These are phyloP conservation scores for Myripristis murdjan DNA, from an alignment of 2,797 vertebrate species.

Conservation along the genomic window DNA sequence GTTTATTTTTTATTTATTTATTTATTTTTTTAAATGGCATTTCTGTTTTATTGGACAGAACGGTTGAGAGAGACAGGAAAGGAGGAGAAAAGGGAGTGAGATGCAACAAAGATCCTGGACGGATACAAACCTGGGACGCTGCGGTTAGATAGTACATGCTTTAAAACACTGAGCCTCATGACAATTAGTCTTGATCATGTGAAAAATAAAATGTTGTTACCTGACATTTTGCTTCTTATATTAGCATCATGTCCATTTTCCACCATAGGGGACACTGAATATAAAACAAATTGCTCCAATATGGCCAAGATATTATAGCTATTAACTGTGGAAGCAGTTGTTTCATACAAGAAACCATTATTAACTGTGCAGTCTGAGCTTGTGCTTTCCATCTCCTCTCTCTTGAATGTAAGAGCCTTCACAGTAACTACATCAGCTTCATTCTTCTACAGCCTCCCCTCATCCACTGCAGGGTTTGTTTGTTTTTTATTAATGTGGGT, in stretches of 20 bases:
- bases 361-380: neutral
- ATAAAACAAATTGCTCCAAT: neutral
- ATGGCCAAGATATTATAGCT: neutral
- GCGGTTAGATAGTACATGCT: too few species aligned
- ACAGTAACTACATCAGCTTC: neutral
- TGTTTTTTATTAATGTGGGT: constrained; percentile 32
- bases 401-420: neutral
- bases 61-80: too few species aligned
- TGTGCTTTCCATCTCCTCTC: neutral
- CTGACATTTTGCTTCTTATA: neutral
- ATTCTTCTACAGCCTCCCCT: neutral
- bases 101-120: too few species aligned
- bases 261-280: neutral
- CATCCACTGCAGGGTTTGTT: constrained; percentile 1
- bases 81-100: too few species aligned
- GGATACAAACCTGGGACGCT: too few species aligned
- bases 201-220: neutral
- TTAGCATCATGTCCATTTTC: neutral
- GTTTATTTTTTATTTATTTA: too few species aligned
- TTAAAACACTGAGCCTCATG: too few species aligned
- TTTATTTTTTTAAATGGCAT: too few species aligned
- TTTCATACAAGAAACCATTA: too few species aligned
- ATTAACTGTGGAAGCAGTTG: neutral
- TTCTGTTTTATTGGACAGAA: too few species aligned
- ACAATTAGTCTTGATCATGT: neutral